These are phyloP conservation scores for Neolamprologus tretocephalus DNA, from an alignment of 2,113 vertebrate genomes.

Conservation along the genomic window DNA sequence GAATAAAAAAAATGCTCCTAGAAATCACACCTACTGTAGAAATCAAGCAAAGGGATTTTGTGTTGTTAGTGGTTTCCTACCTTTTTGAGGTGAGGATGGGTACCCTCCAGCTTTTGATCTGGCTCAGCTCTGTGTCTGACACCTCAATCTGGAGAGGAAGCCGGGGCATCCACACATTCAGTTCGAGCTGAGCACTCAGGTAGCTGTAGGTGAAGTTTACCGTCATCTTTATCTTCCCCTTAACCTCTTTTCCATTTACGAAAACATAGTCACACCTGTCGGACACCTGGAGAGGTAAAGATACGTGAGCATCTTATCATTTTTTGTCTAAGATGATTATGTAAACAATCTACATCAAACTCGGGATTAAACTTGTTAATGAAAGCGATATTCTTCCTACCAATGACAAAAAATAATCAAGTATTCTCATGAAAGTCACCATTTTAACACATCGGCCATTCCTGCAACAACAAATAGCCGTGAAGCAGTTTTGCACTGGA, in stretches of 20 bases:
- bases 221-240: conserved; percentile 78
- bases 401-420: conserved; percentile 42
- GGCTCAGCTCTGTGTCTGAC: conserved; percentile 88
- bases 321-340: not conserved
- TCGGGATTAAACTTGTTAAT: not conserved
- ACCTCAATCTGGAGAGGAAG: conserved; percentile 90
- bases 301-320: not conserved
- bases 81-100: conserved; percentile 83
- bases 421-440: conserved; percentile 43
- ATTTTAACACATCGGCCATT: conserved; percentile 41
- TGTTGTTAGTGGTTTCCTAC: conserved; percentile 46
- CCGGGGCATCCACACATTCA: conserved; percentile 87
- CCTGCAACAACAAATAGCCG: conserved; percentile 46
- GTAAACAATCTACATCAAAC: conserved; percentile 22
- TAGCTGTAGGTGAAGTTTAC: conserved; percentile 93
- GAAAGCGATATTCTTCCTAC: conserved; percentile 9
- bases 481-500: conserved; percentile 24
- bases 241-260: conserved; percentile 90
- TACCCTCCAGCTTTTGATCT: conserved; percentile 92
- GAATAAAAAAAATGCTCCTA: not conserved
- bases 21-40: not conserved
- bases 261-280: conserved; percentile 91
- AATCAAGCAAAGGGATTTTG: not conserved
- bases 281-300: conserved; percentile 76
- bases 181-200: conserved; percentile 79